Percentiles rank a stretch among this genome's conserved stretches.
phyloP scores from a whole-genome alignment of 2,113 vertebrate species.

The Limanda limanda region DNA sequence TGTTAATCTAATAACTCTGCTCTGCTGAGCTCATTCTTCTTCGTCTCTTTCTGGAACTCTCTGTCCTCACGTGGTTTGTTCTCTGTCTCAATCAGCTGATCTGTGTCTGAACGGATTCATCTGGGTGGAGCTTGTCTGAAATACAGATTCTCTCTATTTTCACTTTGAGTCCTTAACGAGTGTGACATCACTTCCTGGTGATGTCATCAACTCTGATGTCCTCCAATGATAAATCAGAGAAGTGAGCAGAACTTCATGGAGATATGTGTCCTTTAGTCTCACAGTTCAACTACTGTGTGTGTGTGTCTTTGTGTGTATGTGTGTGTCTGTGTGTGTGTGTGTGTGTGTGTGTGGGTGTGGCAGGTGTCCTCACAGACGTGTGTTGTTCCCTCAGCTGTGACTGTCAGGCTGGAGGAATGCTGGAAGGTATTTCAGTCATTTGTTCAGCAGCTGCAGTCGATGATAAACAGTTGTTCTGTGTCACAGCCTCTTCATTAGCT shows the following conservation, averaged over 20 bases:
- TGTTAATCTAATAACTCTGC: constrained; percentile 1
- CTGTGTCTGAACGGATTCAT: too few relatives aligned
- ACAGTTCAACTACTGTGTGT: too few relatives aligned
- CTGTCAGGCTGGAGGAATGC: constrained; percentile 36
- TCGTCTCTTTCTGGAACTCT: neutral
- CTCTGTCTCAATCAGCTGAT: too few relatives aligned
- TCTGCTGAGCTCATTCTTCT: constrained; percentile 1
- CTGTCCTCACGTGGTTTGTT: neutral
- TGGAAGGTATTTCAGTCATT: neutral
- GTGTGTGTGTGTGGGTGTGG: too few relatives aligned
- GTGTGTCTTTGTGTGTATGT: too few relatives aligned
- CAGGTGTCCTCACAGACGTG: neutral
- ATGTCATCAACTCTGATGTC: neutral
- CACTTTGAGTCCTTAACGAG: neutral
- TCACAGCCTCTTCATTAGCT: too few relatives aligned
- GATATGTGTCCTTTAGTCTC: neutral
- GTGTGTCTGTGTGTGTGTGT: too few relatives aligned
- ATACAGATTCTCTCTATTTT: too few relatives aligned
- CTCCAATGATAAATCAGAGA: too few relatives aligned
- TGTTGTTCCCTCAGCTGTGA: neutral
- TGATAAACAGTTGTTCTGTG: neutral
- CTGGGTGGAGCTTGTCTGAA: neutral
- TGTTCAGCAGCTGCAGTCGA: constrained; percentile 2
- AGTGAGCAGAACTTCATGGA: too few relatives aligned
- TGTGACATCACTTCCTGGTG: neutral